Evolutionary conservation across 2,113 vertebrate species (phyloP).

Genomic region (Octodon degus): DNA sequence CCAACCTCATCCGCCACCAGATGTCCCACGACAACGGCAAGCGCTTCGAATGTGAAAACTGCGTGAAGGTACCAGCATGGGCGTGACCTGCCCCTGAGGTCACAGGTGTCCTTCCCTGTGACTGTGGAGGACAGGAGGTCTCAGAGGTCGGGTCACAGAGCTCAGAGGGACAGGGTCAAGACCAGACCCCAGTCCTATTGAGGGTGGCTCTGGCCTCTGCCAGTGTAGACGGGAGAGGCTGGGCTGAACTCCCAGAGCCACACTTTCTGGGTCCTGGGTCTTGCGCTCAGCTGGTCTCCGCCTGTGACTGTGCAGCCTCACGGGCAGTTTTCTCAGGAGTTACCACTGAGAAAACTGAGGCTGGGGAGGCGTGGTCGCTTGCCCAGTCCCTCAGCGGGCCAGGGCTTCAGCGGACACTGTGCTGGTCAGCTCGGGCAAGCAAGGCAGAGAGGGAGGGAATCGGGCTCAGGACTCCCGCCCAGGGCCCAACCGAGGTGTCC

Average conservation of each 20-base stretch:
- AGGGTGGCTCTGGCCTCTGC: background rate
- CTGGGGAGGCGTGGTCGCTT: too few relatives aligned
- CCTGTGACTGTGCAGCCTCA: accelerated
- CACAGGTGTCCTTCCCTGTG: accelerated
- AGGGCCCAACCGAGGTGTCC: accelerated
- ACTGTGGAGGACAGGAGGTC: background rate
- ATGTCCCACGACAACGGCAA: slow-evolving; percentile 99
- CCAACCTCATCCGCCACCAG: slow-evolving; percentile 99
- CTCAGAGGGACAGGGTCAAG: background rate
- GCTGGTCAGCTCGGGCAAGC: accelerated
- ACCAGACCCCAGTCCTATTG: background rate
- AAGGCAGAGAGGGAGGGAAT: accelerated
- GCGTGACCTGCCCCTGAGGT: accelerated
- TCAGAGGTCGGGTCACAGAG: accelerated
- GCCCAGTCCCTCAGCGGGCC: accelerated
- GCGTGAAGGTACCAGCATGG: slow-evolving; percentile 93
- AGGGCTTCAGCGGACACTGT: accelerated
- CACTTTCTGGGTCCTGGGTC: background rate
- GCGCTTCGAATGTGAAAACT: slow-evolving; percentile 99
- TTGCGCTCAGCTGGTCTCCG: accelerated
- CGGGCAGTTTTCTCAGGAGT: background rate
- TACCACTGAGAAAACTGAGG: accelerated
- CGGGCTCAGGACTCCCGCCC: accelerated
- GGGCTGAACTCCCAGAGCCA: background rate
- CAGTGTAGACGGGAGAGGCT: accelerated